These are phyloP conservation scores for Labeo calbasu DNA, from an alignment of 2,797 vertebrate species.

Conservation along the genomic window DNA sequence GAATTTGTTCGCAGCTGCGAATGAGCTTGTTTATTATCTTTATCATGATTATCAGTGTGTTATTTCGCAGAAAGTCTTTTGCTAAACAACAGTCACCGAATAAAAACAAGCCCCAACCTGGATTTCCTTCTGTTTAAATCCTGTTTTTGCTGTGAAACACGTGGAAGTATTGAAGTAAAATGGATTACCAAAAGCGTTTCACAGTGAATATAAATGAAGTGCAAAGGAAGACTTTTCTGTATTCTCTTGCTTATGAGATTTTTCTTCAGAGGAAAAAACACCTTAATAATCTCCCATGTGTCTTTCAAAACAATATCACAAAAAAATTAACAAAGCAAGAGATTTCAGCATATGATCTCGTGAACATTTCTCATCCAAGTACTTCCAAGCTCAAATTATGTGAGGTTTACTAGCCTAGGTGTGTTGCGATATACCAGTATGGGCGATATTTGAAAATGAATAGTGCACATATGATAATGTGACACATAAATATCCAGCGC, in stretches of 20 bases:
- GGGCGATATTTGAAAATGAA: too few relatives aligned
- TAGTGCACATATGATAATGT: too few relatives aligned
- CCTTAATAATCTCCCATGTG: slow-evolving; percentile 1
- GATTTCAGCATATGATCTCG: not conserved
- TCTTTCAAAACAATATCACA: not conserved
- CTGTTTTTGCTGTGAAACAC: not conserved
- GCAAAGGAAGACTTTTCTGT: slow-evolving; percentile 1
- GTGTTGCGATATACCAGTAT: too few relatives aligned
- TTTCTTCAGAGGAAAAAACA: not conserved
- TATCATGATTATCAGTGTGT: not conserved
- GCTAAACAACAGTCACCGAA: not conserved
- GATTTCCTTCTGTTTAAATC: slow-evolving; percentile 2
- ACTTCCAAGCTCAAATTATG: not conserved
- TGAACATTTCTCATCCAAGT: not conserved
- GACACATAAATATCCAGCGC: too few relatives aligned
- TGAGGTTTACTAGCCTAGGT: not conserved
- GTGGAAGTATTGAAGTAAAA: slow-evolving; percentile 2
- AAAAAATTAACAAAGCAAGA: not conserved
- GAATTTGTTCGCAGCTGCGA: not conserved
- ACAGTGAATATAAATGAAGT: not conserved
- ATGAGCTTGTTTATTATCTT: not conserved
- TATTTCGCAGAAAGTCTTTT: not conserved
- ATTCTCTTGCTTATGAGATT: not conserved
- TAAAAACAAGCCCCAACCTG: not conserved
- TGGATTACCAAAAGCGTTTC: not conserved